Percentiles rank a stretch among this genome's conserved stretches.
Conservation (phyloP, 37 sponge, comb jelly and placozoan genomes). For the Axinella damicornis region DNA sequence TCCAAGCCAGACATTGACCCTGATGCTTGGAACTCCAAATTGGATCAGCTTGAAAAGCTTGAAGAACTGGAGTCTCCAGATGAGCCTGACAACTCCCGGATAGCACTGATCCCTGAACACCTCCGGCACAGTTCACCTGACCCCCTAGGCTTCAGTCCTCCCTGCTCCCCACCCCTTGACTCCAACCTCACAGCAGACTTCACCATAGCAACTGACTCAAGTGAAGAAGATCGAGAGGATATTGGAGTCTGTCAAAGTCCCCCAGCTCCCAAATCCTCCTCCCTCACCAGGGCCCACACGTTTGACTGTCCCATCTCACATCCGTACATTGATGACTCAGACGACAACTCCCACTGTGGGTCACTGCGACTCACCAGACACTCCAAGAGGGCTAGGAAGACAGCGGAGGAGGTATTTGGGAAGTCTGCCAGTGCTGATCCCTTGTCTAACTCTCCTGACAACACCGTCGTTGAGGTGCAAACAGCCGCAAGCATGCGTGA, state of each 20-base stretch:
- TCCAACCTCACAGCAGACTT: neutral
- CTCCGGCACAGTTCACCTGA: constrained; percentile 9
- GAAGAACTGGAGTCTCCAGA: no score
- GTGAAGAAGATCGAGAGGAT: neutral
- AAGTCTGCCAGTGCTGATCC: neutral
- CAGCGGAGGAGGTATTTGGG: constrained; percentile 25
- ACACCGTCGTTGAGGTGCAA: neutral
- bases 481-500: neutral
- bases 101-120: no score
- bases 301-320: neutral
- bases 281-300: constrained; percentile 24
- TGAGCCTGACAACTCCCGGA: no score
- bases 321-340: neutral
- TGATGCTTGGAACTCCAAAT: no score
- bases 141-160: neutral
- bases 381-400: constrained; percentile 47
- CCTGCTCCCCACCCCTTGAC: neutral
- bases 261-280: neutral
- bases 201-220: neutral
- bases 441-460: neutral
- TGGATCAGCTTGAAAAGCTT: no score
- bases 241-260: neutral
- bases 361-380: constrained; percentile 69
- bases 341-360: constrained; percentile 14
- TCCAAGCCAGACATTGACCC: neutral